Evolutionary conservation across 2,113 vertebrate species (phyloP).

Genomic region (Phrynosoma platyrhinos): DNA sequence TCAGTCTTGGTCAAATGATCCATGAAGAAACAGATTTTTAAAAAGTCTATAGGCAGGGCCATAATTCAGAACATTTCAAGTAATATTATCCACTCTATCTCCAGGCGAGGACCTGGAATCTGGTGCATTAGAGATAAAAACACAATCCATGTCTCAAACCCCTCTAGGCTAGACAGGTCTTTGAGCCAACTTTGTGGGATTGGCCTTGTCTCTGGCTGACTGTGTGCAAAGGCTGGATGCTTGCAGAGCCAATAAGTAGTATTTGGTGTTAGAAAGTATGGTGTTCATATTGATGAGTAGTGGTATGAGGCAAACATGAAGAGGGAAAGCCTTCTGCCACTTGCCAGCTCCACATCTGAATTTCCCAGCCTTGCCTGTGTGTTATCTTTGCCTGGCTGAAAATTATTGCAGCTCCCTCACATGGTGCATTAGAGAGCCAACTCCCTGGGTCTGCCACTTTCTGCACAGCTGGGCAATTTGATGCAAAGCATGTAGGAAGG

Average conservation of each 20-base stretch:
- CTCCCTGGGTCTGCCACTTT: neutral
- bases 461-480: rapidly evolving
- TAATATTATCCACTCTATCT: neutral
- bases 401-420: conserved; percentile 10
- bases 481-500: conserved; percentile 9
- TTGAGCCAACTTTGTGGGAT: neutral
- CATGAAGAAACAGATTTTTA: neutral
- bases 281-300: neutral
- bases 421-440: conserved; percentile 1
- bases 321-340: neutral
- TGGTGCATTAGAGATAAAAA: neutral
- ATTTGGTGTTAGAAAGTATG: neutral
- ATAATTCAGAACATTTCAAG: neutral
- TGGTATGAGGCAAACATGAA: neutral
- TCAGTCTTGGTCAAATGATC: neutral
- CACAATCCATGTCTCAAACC: neutral
- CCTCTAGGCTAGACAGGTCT: neutral
- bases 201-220: neutral
- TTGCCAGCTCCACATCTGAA: neutral
- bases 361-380: neutral
- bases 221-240: neutral
- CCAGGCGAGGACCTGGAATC: neutral
- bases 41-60: neutral
- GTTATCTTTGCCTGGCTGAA: conserved; percentile 19
- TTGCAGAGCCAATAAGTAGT: too few species aligned